These are phyloP conservation scores for Cirrhinus mrigala DNA, from an alignment of 2,797 vertebrate species.

Conservation along the genomic window DNA sequence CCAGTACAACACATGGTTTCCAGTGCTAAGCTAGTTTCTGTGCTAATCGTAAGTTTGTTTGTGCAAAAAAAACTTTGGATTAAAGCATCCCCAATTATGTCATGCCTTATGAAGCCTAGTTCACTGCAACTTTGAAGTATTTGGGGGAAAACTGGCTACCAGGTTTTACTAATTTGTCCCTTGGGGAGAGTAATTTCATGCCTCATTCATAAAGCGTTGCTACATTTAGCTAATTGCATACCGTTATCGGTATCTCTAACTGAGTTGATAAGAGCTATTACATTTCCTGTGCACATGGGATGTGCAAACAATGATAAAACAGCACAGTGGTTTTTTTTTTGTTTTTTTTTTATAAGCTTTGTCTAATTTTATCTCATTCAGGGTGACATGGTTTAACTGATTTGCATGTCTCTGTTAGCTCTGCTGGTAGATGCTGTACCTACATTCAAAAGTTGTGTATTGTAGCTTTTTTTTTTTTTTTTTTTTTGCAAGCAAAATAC, in stretches of 20 bases:
- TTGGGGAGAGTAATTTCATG: slow-evolving; percentile 26
- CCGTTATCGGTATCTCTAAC: slow-evolving; percentile 39
- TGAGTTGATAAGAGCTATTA: slow-evolving; percentile 44
- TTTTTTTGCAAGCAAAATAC: not conserved
- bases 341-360: not conserved
- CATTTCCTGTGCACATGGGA: slow-evolving; percentile 33
- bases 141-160: slow-evolving; percentile 29
- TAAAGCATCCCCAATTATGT: not conserved
- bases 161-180: slow-evolving; percentile 28
- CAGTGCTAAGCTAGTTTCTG: too few relatives aligned
- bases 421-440: not conserved
- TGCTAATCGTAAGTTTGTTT: not conserved
- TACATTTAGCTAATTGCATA: slow-evolving; percentile 44
- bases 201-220: slow-evolving; percentile 21
- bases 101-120: slow-evolving; percentile 23
- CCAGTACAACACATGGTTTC: not conserved
- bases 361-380: not conserved
- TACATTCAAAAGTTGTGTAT: not conserved
- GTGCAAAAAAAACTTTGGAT: not conserved
- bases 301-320: slow-evolving; percentile 17
- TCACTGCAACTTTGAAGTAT: slow-evolving; percentile 18
- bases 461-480: not conserved
- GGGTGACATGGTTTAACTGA: not conserved
- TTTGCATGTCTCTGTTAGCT: not conserved
- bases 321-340: not conserved